Evolutionary conservation across 2,113 vertebrate species (phyloP).

Genomic region (Limanda limanda): DNA sequence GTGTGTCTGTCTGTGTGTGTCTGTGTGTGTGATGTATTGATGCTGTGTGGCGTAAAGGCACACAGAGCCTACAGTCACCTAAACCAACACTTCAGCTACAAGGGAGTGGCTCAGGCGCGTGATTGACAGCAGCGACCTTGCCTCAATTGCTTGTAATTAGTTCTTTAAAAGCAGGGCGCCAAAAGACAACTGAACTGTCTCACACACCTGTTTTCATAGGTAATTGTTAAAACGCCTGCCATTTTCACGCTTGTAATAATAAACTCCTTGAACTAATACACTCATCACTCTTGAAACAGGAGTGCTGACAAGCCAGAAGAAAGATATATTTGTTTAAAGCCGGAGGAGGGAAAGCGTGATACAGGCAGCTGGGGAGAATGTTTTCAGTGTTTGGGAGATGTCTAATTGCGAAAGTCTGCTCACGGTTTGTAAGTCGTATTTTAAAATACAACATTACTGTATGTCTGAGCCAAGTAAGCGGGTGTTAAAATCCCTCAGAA

Average conservation of each 20-base stretch:
- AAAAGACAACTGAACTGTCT: conserved; percentile 78
- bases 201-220: conserved; percentile 78
- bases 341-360: conserved; percentile 1
- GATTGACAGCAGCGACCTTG: conserved; percentile 92
- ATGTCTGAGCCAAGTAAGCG: conserved; percentile 39
- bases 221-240: conserved; percentile 81
- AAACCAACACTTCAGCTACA: conserved; percentile 85
- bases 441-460: conserved; percentile 30
- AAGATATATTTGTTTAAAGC: conserved; percentile 73
- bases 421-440: conserved; percentile 18
- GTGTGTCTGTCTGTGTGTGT: not conserved
- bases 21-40: not conserved
- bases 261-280: conserved; percentile 78
- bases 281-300: conserved; percentile 72
- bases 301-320: conserved; percentile 66
- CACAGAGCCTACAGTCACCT: conserved; percentile 77
- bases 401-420: conserved; percentile 60
- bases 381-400: conserved; percentile 55
- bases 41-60: conserved; percentile 6
- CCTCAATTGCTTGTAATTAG: conserved; percentile 96
- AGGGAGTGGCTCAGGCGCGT: conserved; percentile 83
- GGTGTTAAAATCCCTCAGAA: conserved; percentile 43
- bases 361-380: conserved; percentile 52
- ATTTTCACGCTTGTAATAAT: conserved; percentile 81
- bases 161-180: conserved; percentile 84